These are phyloP conservation scores for Nibea albiflora DNA, from an alignment of 2,113 vertebrate species.

Conservation along the genomic window DNA sequence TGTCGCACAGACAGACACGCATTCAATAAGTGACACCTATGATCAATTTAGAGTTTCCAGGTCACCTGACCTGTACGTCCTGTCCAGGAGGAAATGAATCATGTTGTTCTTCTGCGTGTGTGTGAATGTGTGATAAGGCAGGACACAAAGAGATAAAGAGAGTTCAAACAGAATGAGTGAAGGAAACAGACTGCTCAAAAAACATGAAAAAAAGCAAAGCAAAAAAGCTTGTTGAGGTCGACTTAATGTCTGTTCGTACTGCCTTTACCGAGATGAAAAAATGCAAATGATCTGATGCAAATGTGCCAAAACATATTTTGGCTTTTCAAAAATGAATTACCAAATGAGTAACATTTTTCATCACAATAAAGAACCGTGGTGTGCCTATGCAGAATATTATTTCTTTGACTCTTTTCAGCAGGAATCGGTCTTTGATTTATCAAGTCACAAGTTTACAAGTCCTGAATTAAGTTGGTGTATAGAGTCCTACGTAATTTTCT, in stretches of 20 bases:
- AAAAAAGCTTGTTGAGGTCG: background rate
- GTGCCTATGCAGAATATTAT: background rate
- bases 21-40: background rate
- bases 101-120: background rate
- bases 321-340: too few relatives aligned
- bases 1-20: background rate
- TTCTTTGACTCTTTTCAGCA: background rate
- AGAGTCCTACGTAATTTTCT: background rate
- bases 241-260: background rate
- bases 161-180: background rate
- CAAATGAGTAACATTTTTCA: too few relatives aligned
- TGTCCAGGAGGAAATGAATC: background rate
- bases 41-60: background rate
- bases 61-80: conserved; percentile 1
- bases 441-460: too few relatives aligned
- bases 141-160: background rate
- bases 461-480: background rate
- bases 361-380: too few relatives aligned
- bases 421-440: background rate
- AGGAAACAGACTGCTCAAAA: background rate
- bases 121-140: background rate
- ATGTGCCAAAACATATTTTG: too few relatives aligned
- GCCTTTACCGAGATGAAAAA: background rate
- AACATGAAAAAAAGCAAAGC: background rate
- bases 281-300: too few relatives aligned